A percentile compares a stretch with the other conserved stretches of the same genome.
phyloP scores from a whole-genome alignment of 2,113 vertebrate species.

The Seriola aureovittata region DNA sequence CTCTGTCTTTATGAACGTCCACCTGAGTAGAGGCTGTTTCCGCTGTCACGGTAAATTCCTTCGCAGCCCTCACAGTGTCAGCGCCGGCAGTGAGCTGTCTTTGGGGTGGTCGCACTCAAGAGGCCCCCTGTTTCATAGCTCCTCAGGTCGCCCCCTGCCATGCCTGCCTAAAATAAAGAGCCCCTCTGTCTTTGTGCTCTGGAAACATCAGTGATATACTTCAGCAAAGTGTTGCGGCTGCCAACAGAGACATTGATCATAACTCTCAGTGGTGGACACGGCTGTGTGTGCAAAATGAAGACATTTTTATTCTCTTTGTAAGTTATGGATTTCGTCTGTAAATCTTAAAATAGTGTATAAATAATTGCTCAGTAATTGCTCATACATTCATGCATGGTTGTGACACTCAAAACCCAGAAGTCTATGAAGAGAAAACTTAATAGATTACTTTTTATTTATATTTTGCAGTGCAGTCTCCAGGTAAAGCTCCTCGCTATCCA shows the following conservation, averaged over 20 bases:
- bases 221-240: constrained; percentile 51
- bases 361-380: no score
- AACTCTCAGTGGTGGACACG: neutral
- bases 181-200: constrained; percentile 71
- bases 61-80: constrained; percentile 68
- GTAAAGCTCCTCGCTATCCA: neutral
- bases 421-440: neutral
- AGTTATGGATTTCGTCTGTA: neutral
- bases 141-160: constrained; percentile 61
- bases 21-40: constrained; percentile 80
- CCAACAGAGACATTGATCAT: constrained; percentile 28
- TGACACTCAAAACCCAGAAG: neutral
- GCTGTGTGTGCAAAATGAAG: neutral
- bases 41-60: constrained; percentile 81
- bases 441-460: neutral
- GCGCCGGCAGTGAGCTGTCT: constrained; percentile 60
- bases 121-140: constrained; percentile 71
- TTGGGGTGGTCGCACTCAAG: constrained; percentile 76
- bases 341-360: constrained; percentile 5
- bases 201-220: constrained; percentile 62
- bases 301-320: neutral
- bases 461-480: neutral
- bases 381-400: no score
- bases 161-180: constrained; percentile 76
- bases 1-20: constrained; percentile 67